A percentile compares a stretch with the other conserved stretches of the same genome.
phyloP scores from a whole-genome alignment of 53 echinoderm and acorn worm species.

The Actinopyga echinites region DNA sequence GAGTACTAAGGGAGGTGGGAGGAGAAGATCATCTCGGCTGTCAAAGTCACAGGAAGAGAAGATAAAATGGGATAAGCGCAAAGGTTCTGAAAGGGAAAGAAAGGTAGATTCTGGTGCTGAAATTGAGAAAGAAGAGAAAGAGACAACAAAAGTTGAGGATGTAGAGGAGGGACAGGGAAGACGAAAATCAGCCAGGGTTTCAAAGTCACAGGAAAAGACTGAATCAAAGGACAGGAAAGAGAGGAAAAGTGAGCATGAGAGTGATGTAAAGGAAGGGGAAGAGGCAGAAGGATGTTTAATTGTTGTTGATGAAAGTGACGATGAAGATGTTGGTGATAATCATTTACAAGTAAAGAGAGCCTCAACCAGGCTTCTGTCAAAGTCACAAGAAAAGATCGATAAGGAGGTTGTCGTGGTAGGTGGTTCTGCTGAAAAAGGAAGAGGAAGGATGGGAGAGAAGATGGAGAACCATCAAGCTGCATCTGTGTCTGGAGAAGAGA shows the following conservation, averaged over 20 bases:
- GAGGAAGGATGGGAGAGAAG: background rate
- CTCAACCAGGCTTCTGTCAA: background rate
- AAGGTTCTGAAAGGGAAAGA: background rate
- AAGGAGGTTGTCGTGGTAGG: background rate
- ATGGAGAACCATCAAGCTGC: background rate
- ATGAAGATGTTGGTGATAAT: too few relatives aligned
- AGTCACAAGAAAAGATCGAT: background rate
- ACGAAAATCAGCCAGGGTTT: background rate
- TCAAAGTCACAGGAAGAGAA: constrained; percentile 20
- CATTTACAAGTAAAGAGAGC: background rate
- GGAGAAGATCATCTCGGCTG: constrained; percentile 7
- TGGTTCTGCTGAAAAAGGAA: background rate
- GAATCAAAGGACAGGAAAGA: background rate
- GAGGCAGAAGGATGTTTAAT: background rate
- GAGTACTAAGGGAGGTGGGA: background rate
- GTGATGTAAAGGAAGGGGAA: background rate
- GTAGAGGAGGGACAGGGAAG: background rate
- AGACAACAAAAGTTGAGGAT: too few relatives aligned
- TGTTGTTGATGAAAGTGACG: background rate
- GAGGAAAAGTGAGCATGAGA: background rate
- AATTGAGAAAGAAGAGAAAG: background rate
- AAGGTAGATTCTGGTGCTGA: background rate
- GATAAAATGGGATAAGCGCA: background rate
- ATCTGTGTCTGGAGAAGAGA: too few relatives aligned
- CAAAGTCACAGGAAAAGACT: constrained; percentile 8